Evolutionary conservation across 2,113 vertebrate genomes (phyloP), one percentile per base, ranked within the genome.

Genomic region (Archocentrus centrarchus): DNA sequence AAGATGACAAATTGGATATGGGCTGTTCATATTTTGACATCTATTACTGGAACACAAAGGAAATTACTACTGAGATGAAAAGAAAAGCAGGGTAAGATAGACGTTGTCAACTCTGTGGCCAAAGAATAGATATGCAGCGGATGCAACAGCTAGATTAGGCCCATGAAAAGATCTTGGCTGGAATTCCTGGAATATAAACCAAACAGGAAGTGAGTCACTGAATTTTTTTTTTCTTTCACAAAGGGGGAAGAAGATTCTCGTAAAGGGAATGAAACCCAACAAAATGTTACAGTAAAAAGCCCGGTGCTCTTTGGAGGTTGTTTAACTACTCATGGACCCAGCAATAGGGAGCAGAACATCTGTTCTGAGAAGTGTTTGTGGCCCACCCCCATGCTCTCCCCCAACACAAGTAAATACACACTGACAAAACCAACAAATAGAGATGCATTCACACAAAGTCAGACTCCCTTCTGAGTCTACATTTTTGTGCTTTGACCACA

Each of bases 121-220:
- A 75, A 59, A 66, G 68, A 66, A 81, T 20, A 84, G 87, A 90
- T 75, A 66, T 32, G 50, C 17, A 24, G 70, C 30, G 80, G 88
- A 92, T 91, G 80, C 81, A 82, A 86, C 22, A 75, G 66, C 24
- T 24, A 88, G 87, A 92, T 92, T 85, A 89, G 75, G 68, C 64
- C 80, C 14, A 8, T 77, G 77, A 90, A 83, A 88, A 81, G 41
- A 88, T 81, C 68, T 89, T 92, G 90, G 93, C 86, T 77, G 57
- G 78, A 89, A 86, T 89, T 87, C 85, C 70, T 83, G 86, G 77
- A 90, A 85, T 80, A 91, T 77, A 88, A 91, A 89, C 14, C 11
- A 75, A 88, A 84, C 50, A 79, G 92, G 88, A 93, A 93, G 92
- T 94, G 91, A 93, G 83, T 94, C 88, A 91, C 84, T 77, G 82